Conservation (phyloP, 2,888 invertebrate genomes). For the Hypomecis atomaria region DNA sequence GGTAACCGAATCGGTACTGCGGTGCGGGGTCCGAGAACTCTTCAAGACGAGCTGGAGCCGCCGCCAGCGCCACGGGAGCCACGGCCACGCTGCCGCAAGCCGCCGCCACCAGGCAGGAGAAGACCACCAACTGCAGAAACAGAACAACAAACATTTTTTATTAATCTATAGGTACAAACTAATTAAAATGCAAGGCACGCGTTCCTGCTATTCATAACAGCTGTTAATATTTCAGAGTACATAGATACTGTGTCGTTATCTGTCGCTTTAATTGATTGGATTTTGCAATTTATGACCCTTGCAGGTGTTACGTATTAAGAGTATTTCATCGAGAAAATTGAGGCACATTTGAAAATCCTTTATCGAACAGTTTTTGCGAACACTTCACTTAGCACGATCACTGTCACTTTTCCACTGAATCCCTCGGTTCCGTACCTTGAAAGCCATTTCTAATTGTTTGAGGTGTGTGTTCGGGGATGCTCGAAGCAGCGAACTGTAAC, state of each 20-base stretch:
- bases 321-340: neutral
- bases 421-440: constrained; percentile 72
- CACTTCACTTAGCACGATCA: constrained; percentile 36
- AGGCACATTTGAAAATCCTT: neutral
- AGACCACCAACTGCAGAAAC: constrained; percentile 71
- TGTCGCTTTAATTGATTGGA: constrained; percentile 2
- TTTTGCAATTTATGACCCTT: constrained; percentile 10
- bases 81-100: constrained; percentile 67
- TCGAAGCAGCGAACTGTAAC: constrained; percentile 75
- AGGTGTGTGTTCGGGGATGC: constrained; percentile 71
- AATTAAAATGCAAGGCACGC: constrained; percentile 26
- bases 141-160: constrained; percentile 14
- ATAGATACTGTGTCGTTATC: constrained; percentile 2
- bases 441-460: constrained; percentile 70
- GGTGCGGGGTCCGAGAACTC: constrained; percentile 82
- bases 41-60: constrained; percentile 65
- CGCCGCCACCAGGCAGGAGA: constrained; percentile 71
- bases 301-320: constrained; percentile 4
- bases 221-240: constrained; percentile 17
- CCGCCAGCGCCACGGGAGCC: constrained; percentile 45
- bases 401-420: constrained; percentile 46
- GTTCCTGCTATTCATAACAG: constrained; percentile 17
- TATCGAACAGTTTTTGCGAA: constrained; percentile 15
- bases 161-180: neutral
- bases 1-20: constrained; percentile 82